Conservation (phyloP, 2,888 invertebrate species). For the Papilio demoleus region DNA sequence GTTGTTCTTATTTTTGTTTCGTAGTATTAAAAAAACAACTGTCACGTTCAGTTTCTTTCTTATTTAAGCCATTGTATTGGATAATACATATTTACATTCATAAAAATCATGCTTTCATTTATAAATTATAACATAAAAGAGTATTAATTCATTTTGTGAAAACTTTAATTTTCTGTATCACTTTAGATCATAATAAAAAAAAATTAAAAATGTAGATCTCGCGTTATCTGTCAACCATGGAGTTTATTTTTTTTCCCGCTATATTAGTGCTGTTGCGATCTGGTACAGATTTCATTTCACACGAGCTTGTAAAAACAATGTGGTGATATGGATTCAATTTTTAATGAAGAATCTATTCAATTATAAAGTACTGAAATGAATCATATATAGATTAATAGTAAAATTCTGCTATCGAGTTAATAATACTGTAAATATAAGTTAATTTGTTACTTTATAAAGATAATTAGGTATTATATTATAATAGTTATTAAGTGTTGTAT, state of each 20-base stretch:
- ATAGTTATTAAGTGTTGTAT: slow-evolving; percentile 82
- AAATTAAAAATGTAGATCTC: background rate
- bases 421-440: slow-evolving; percentile 83
- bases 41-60: background rate
- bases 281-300: background rate
- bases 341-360: slow-evolving; percentile 1
- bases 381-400: slow-evolving; percentile 66
- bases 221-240: background rate
- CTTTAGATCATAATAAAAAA: background rate
- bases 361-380: slow-evolving; percentile 47
- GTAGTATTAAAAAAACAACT: slow-evolving; percentile 34
- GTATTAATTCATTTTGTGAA: slow-evolving; percentile 1
- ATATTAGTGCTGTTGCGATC: background rate
- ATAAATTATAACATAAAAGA: slow-evolving; percentile 18
- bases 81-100: slow-evolving; percentile 1
- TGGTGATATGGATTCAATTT: slow-evolving; percentile 7
- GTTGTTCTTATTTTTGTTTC: slow-evolving; percentile 44
- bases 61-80: slow-evolving; percentile 11
- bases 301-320: background rate
- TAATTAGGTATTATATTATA: slow-evolving; percentile 83
- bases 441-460: slow-evolving; percentile 83
- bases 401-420: slow-evolving; percentile 81
- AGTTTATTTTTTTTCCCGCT: background rate
- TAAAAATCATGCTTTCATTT: slow-evolving; percentile 1
- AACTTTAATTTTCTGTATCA: background rate